Evolutionary conservation across 2,797 vertebrate genomes (phyloP).

Genomic region (Meriones psammophilus): DNA sequence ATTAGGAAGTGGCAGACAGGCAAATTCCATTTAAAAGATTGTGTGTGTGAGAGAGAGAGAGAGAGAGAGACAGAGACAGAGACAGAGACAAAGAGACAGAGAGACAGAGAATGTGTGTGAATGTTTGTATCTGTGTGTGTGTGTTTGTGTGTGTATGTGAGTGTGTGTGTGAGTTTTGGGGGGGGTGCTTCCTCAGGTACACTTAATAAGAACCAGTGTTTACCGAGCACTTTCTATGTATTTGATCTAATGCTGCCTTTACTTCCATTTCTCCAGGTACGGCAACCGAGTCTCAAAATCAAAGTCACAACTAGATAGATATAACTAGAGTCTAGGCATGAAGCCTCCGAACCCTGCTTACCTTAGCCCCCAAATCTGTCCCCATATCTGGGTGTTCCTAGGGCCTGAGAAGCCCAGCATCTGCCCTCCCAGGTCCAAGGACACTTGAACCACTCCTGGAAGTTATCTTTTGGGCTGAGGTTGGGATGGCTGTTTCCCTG

Average conservation of each 20-base stretch:
- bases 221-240: background rate
- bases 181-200: background rate
- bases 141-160: background rate
- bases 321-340: background rate
- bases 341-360: background rate
- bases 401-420: background rate
- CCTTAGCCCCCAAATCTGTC: background rate
- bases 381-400: background rate
- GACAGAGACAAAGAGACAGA: too few species aligned
- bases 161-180: background rate
- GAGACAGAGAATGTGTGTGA: too few species aligned
- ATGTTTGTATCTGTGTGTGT: background rate
- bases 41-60: background rate
- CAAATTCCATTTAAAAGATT: constrained; percentile 69
- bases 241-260: background rate
- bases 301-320: background rate
- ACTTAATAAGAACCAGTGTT: background rate
- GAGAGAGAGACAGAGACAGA: too few species aligned
- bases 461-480: background rate
- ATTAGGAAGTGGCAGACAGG: constrained; percentile 85
- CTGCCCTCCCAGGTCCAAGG: background rate
- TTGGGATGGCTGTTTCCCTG: background rate
- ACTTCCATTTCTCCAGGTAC: constrained; percentile 1
- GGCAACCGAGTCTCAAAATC: constrained; percentile 6
- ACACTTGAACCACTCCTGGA: background rate